Evolutionary conservation across 1,140 invertebrate species (phyloP), one percentile per base, ranked within the genome.

Genomic region (Uloborus diversus): DNA sequence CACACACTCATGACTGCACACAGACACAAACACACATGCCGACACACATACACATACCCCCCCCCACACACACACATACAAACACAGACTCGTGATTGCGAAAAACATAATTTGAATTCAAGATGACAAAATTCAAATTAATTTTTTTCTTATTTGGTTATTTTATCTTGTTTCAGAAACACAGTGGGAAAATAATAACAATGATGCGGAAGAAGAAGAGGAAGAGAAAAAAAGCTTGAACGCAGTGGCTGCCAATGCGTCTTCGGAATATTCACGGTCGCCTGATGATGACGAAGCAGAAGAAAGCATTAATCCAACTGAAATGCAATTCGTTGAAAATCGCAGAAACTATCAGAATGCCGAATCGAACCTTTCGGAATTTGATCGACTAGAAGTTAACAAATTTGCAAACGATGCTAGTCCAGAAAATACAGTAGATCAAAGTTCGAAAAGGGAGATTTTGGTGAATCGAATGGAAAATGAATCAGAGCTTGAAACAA

Each of bases 171-270:
- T 28, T 14, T 13, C 25, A 75, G 71, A 75, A 51, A 75, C 71
- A 1, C 37, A 23, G 5, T 51, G 27, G 30, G 33, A n/a, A n/a
- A n/a, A 14, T 14, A 64, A 57, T 14, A 37, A 56, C 3, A 78
- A 33, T 13, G 33, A 78, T 78, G 73, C 73, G 61, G 73, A 78
- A 78, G 71, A 75, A 75, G 73, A 78, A 42, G 66, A 70, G 49
- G 73, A 78, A 53, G 23, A 53, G 49, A 37, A 78, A 78, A 73
- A 47, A 5, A 73, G 14, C 17, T n/a, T 20, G 28, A 75, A 75
- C 59, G 20, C 49, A 2, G 14, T 53, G n/a, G 23, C 53, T n/a
- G 59, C 25, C 20, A 75, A 62, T 35, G 37, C 23, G 13, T 37
- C 61, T 32, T 23, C 28, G 4, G 9, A 14, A 23, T 28, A 32